A percentile compares a stretch with the other conserved stretches of the same genome.
Evolutionary conservation across 2,113 vertebrate genomes (phyloP).

Genomic region (Trematocara nigrifrons): DNA sequence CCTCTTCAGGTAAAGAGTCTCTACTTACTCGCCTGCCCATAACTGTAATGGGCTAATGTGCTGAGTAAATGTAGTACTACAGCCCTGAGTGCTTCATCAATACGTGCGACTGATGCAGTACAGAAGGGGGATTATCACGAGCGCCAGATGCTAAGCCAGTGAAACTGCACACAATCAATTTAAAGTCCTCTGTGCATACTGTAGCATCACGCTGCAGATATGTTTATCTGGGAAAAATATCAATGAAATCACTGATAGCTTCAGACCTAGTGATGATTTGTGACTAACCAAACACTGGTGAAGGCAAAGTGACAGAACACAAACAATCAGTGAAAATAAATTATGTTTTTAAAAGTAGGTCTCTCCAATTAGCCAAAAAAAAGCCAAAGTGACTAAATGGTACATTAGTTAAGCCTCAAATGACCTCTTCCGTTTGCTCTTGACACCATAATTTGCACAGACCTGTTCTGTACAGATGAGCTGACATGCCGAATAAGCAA

Average conservation of each 20-base stretch:
- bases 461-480: background rate
- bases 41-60: slow-evolving; percentile 63
- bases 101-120: slow-evolving; percentile 59
- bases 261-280: background rate
- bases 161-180: slow-evolving; percentile 64
- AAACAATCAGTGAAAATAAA: background rate
- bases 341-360: background rate
- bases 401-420: background rate
- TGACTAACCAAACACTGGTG: background rate
- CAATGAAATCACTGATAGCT: background rate
- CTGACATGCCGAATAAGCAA: background rate
- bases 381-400: background rate
- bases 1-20: slow-evolving; percentile 65
- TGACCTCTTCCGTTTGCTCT: background rate
- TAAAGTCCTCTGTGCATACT: slow-evolving; percentile 39
- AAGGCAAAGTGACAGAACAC: background rate
- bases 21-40: slow-evolving; percentile 40
- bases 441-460: background rate
- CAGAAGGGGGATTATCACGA: slow-evolving; percentile 66
- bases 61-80: slow-evolving; percentile 57
- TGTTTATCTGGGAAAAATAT: background rate
- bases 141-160: slow-evolving; percentile 68
- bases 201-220: slow-evolving; percentile 8
- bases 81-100: slow-evolving; percentile 65
- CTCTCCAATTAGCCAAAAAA: background rate